Evolutionary conservation across 1,140 invertebrate species (phyloP), one percentile per base, ranked within the genome.

Genomic region (Psix sp.): DNA sequence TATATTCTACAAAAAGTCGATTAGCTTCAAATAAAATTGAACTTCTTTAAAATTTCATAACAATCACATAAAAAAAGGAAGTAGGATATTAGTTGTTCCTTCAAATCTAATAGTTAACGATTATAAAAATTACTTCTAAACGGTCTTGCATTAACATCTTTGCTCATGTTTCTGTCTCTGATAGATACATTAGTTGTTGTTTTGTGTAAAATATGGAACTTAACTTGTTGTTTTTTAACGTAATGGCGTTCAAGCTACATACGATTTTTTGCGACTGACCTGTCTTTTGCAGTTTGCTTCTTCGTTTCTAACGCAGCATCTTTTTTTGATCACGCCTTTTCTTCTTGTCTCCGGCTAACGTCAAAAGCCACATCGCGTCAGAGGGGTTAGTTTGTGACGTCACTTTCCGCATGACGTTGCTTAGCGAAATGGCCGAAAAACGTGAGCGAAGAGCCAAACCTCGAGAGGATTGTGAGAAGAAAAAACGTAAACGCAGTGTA

Each of bases 321-420:
- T 52, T 70, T 70, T 60, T 60, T 70, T 48, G 24, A 33, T 16
- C 48, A 42, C 42, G 36, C 62, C 52, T 70, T 75, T 60, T 71
- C 17, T 46, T 49, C 56, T 49, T 62, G 52, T 66, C 66, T 66
- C 48, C 59, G 66, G 65, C 66, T 62, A 66, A 57, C 67, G 60
- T 67, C 67, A 63, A 57, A 59, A 75, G 66, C 71, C 66, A 71
- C 60, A 66, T 76, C 66, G 60, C 56, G 60, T 76, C 67, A 59
- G 72, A 60, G 66, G 66, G 63, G 72, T 75, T 70, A 49, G 72
- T 56, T 74, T 62, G 62, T 52, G 62, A 67, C 71, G 51, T 74
- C 52, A 57, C 71, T 68, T 74, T 74, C 63, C 59, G 52, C 72
- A 63, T 63, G 72, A 74, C 57, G 59, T 68, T 42, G 52, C 46